A percentile compares a stretch with the other conserved stretches of the same genome.
phyloP scores from a whole-genome alignment of 2,797 vertebrate genomes.

The Esox lucius region DNA sequence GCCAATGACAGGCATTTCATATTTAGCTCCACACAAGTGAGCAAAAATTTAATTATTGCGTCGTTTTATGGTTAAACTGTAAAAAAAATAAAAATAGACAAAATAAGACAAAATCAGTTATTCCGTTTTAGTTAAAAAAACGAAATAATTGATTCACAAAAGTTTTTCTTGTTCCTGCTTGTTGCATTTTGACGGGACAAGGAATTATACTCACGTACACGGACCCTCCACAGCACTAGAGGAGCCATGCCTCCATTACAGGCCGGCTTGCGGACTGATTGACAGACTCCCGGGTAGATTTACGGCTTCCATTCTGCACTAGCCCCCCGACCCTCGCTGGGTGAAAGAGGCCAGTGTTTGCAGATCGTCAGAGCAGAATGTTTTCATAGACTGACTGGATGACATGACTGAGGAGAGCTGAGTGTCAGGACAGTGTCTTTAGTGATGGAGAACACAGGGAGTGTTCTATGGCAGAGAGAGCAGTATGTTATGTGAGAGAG shows the following conservation, averaged over 20 bases:
- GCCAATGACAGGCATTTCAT: too few relatives aligned
- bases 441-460: constrained; percentile 50
- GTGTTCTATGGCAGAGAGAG: constrained; percentile 19
- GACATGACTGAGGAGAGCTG: constrained; percentile 33
- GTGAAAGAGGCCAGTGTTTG: constrained; percentile 67
- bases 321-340: neutral
- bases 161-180: too few relatives aligned
- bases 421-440: constrained; percentile 50
- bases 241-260: constrained; percentile 33
- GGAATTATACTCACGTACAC: too few relatives aligned
- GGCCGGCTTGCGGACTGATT: constrained; percentile 46
- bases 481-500: constrained; percentile 60
- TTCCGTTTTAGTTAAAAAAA: too few relatives aligned
- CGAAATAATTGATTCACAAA: too few relatives aligned
- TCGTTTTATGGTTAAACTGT: too few relatives aligned
- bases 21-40: too few relatives aligned
- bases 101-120: too few relatives aligned
- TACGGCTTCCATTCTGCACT: constrained; percentile 52
- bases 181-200: too few relatives aligned
- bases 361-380: constrained; percentile 32
- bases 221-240: constrained; percentile 4
- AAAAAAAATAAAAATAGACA: too few relatives aligned
- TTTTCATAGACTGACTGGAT: constrained; percentile 45
- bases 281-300: constrained; percentile 59
- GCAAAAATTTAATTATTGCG: too few relatives aligned